Base-by-base conservation (phyloP, 2,113 vertebrate genomes). In the Salvelinus fontinalis region DNA sequence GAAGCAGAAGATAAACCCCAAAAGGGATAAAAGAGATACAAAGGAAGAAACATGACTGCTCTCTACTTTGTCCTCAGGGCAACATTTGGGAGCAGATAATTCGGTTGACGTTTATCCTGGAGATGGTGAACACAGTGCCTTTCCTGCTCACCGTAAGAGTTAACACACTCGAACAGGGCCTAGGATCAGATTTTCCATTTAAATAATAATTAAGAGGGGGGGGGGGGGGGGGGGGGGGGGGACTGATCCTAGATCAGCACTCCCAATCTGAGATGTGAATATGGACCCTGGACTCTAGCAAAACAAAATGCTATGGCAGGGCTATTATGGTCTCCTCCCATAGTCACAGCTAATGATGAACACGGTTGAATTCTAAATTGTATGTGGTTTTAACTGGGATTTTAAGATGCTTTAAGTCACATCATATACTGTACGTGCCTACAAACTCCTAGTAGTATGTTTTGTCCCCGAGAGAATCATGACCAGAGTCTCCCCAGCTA, bases 111-210 rank as follows among this genome's bases (percentile, higher is more conserved):
- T 83, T 83, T 12, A 91, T 96, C 59, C 86, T 96, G 90, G 95
- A 96, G 92, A 91, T 95, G 84, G 94, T 95, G 79, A 95, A 95
- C 80, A 94, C 95, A 2, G 93, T 96, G 74, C 95, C 95, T 64
- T 96, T 96, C 89, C 16, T 85, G 20, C 59, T 82, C 26, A 76
- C 80, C 26, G 83, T 85, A 77, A 77, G 77, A 67, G 29, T 44
- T 44, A 64, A 18, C 0, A 22, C 18, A 22, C 59, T 16, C 16
- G 7, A 62, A 7, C n/a, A 16, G 3, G 16, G 3, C 14, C 51
- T 54, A 54, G 51, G 39, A 54, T 54, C 51, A 54, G 51, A 18
- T 44, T 44, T 11, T 9, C 39, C 39, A 2, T 11, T 44, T 11
- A 44, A 44, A 44, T 44, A 44, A 44, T 44, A 44, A 44, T 44